phyloP scores from a whole-genome alignment of 2,113 vertebrate genomes.

The Ammodytes marinus region DNA sequence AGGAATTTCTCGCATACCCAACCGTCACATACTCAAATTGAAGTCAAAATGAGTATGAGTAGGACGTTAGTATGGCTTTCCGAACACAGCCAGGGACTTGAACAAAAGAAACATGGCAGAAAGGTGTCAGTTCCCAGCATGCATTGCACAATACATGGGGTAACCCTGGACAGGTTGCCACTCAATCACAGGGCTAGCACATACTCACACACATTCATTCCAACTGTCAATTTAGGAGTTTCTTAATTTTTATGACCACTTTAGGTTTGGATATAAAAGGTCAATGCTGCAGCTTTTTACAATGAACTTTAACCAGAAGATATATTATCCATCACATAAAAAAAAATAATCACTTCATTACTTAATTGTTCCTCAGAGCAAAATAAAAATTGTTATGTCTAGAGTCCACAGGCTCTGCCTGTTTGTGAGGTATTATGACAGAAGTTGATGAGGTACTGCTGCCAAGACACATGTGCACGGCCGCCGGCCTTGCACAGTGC shows the following conservation, averaged over 20 bases:
- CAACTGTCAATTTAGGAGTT: neutral
- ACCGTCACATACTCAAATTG: no score
- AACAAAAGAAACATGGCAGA: neutral
- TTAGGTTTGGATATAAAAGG: neutral
- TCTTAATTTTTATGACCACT: neutral
- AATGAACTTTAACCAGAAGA: conserved; percentile 13
- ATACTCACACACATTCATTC: neutral
- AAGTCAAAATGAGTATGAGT: no score
- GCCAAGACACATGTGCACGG: conserved; percentile 16
- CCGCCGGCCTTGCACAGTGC: conserved; percentile 6
- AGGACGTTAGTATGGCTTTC: no score
- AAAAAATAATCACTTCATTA: conserved; percentile 21
- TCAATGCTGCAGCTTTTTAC: neutral
- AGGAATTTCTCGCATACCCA: no score
- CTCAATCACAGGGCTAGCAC: neutral
- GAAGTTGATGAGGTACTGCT: conserved; percentile 19
- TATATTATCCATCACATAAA: conserved; percentile 26
- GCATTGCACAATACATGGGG: neutral
- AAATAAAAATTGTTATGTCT: conserved; percentile 55
- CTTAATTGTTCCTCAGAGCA: conserved; percentile 35
- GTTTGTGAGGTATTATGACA: conserved; percentile 45
- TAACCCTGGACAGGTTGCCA: neutral
- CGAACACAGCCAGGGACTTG: neutral
- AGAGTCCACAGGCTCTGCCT: conserved; percentile 58
- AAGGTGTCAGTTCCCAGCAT: conserved; percentile 9